Percentiles rank a stretch among this genome's conserved stretches.
phyloP scores from a whole-genome alignment of 2,888 invertebrate genomes.

The Papilio elwesi region DNA sequence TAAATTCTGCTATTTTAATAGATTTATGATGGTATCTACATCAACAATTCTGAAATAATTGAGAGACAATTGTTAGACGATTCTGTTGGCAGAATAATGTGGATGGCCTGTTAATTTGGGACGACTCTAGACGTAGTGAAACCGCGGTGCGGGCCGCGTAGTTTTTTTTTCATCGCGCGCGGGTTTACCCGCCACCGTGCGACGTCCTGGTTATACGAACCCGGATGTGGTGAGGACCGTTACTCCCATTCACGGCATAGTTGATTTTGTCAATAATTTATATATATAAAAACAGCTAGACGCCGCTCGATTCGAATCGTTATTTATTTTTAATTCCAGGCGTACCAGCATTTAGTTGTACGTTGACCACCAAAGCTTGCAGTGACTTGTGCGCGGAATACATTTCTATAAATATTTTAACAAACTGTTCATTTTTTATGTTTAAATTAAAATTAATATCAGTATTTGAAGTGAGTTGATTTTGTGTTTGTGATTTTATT shows the following conservation, averaged over 20 bases:
- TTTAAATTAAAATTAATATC: neutral
- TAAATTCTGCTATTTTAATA: too few relatives aligned
- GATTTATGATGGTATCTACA: too few relatives aligned
- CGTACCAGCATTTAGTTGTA: slow-evolving; percentile 30
- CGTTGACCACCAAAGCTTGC: slow-evolving; percentile 14
- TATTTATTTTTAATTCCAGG: slow-evolving; percentile 29
- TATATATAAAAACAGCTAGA: slow-evolving; percentile 52
- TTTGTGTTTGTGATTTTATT: neutral
- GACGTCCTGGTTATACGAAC: slow-evolving; percentile 59
- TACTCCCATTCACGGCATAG: slow-evolving; percentile 54
- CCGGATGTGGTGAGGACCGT: slow-evolving; percentile 66
- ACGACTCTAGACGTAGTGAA: slow-evolving; percentile 1
- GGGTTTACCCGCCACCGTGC: slow-evolving; percentile 49
- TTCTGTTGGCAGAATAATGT: too few relatives aligned
- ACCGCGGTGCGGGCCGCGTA: slow-evolving; percentile 19
- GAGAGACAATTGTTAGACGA: too few relatives aligned
- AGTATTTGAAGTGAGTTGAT: neutral
- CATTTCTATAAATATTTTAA: neutral
- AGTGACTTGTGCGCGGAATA: neutral
- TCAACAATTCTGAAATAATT: too few relatives aligned
- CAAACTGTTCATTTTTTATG: neutral
- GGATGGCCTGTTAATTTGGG: neutral
- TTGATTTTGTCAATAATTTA: slow-evolving; percentile 51
- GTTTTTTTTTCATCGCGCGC: slow-evolving; percentile 31
- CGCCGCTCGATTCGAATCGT: slow-evolving; percentile 37